Conservation (phyloP, 2,113 vertebrate species). For the Pontoporia blainvillei region DNA sequence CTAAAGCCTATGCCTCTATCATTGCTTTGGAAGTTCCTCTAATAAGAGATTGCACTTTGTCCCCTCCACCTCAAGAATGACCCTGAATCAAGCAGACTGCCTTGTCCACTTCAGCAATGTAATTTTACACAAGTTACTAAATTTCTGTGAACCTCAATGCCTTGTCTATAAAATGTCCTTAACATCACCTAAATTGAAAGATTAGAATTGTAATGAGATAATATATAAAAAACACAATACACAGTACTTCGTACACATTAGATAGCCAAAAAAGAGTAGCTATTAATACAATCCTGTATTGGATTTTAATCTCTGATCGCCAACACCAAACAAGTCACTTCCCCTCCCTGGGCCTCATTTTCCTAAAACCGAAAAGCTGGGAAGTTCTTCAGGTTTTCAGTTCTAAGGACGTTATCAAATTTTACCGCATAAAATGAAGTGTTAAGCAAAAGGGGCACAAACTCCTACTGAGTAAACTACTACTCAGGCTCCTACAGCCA, state of each 20-base stretch:
- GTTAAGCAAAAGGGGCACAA: background rate
- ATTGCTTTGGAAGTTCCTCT: background rate
- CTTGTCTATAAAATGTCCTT: background rate
- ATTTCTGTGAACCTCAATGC: background rate
- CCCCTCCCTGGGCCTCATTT: background rate
- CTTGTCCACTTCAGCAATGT: background rate
- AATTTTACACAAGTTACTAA: background rate
- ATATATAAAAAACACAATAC: background rate
- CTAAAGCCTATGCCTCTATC: background rate
- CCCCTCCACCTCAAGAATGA: conserved; percentile 44
- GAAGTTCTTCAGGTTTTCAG: background rate
- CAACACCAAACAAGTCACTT: background rate
- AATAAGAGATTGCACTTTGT: background rate
- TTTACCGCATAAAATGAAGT: background rate
- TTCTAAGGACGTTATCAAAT: background rate
- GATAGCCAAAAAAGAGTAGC: background rate
- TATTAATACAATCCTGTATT: background rate
- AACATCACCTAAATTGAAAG: background rate
- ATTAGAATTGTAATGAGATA: background rate
- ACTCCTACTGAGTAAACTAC: background rate
- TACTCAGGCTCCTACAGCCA: background rate
- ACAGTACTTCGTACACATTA: background rate
- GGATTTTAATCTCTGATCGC: background rate
- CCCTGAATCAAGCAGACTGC: conserved; percentile 54
- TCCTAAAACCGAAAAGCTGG: background rate